A percentile compares a stretch with the other conserved stretches of the same genome.
Conservation (phyloP, 2,113 vertebrate species). For the Pristiophorus japonicus region DNA sequence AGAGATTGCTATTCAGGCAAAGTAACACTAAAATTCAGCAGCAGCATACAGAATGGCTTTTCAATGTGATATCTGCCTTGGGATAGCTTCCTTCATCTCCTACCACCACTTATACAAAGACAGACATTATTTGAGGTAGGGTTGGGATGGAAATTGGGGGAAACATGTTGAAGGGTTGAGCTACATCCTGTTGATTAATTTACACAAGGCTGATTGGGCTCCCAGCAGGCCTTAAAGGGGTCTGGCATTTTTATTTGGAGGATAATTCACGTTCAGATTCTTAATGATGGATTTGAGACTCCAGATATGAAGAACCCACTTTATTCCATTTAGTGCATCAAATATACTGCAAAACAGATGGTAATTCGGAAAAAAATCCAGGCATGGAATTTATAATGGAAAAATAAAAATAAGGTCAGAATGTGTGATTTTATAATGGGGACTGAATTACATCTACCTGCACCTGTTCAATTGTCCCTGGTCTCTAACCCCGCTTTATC, state of each 20-base stretch:
- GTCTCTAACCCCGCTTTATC: neutral
- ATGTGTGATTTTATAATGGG: neutral
- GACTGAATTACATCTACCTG: neutral
- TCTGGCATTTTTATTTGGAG: neutral
- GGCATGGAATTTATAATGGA: neutral
- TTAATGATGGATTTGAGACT: neutral
- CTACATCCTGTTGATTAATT: neutral
- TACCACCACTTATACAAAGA: neutral
- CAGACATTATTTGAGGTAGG: neutral
- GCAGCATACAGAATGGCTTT: no score
- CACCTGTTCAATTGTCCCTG: neutral
- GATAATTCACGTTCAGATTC: neutral
- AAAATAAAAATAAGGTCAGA: neutral
- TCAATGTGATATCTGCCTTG: neutral
- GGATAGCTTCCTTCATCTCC: neutral
- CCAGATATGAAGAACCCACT: neutral
- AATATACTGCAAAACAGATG: neutral
- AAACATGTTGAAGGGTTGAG: neutral
- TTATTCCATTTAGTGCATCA: neutral
- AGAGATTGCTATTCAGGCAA: neutral
- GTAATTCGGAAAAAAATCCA: neutral
- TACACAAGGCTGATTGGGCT: neutral
- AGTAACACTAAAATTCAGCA: neutral
- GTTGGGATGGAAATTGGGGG: neutral
- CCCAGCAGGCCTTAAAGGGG: neutral